Base-by-base conservation (phyloP, 2,797 vertebrate genomes). In the Rhynchotus rufescens region DNA sequence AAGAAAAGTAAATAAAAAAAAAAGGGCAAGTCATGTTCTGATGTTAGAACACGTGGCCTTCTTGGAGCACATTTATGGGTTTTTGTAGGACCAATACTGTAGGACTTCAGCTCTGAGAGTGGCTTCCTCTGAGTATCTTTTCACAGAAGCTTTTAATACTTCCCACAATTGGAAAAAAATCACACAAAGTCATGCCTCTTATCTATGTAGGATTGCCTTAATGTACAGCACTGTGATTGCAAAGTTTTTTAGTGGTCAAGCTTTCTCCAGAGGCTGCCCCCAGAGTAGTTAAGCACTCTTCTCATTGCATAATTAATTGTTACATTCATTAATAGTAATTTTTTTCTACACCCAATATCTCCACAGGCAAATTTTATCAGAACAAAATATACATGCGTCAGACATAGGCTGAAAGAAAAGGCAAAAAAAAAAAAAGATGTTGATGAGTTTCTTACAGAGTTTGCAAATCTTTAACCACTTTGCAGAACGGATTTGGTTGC, bases 271-370 rank as follows among this genome's bases (percentile, higher is more conserved):
- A 59, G 22, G 76, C 66, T 75, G 15, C 40, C 80, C 71, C 42
- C 62, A 60, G 66, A 88, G 83, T 60, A 45, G 81, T 94, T 93
- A 90, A 93, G 65, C 44, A 34, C 26, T 79, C 15, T 78, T 85
- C 56, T 90, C 45, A 64, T 93, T 95, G 65, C 45, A 56, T 92
- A 90, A 94, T 86, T 75, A 93, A 85, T 88, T 91, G 78, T 86
- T 81, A 76, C 32, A 66, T 84, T 77, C 16, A 7, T 94, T 83
- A 80, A 86, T 85, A 89, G 69, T 69, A 86, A 76, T 76, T 94
- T 91, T 22, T 44, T 77, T 76, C 32, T 69, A 91, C 76, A 86
- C 79, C 80, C 91, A 86, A 51, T 71, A 69, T 79, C 78, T 93
- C 64, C 56, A 60, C n/a, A 40, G 47, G 64, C 71, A 62, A 86